These are phyloP conservation scores for Sebastes taczanowskii DNA, from an alignment of 2,797 vertebrate species.

Conservation along the genomic window DNA sequence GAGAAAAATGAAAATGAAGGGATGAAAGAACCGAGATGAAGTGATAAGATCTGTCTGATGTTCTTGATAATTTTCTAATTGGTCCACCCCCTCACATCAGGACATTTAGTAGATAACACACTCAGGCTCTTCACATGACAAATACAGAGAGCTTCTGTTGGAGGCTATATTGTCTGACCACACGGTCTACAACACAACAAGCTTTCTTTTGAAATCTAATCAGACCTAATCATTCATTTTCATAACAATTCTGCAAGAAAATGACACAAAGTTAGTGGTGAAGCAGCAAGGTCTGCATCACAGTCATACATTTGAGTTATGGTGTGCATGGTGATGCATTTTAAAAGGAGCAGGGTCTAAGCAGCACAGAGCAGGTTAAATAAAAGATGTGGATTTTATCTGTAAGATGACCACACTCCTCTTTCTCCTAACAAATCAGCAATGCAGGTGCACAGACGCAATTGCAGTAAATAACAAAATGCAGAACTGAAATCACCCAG, in stretches of 20 bases:
- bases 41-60: not conserved
- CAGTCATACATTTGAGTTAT: not conserved
- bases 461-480: constrained; percentile 15
- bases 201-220: not conserved
- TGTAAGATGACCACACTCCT: not conserved
- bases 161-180: not conserved
- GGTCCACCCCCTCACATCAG: not conserved
- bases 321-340: not conserved
- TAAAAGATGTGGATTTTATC: not conserved
- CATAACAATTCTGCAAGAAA: not conserved
- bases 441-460: constrained; percentile 1
- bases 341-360: not conserved
- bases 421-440: constrained; percentile 1
- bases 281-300: not conserved
- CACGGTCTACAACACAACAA: not conserved
- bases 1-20: not conserved
- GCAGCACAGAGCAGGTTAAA: not conserved
- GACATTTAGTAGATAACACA: constrained; percentile 1
- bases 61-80: not conserved
- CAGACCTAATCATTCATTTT: not conserved
- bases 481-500: not conserved
- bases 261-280: not conserved
- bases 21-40: not conserved
- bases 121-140: not conserved
- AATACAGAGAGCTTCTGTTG: not conserved